phyloP scores from a whole-genome alignment of 2,888 invertebrate species.

The Anthrax anthrax region DNA sequence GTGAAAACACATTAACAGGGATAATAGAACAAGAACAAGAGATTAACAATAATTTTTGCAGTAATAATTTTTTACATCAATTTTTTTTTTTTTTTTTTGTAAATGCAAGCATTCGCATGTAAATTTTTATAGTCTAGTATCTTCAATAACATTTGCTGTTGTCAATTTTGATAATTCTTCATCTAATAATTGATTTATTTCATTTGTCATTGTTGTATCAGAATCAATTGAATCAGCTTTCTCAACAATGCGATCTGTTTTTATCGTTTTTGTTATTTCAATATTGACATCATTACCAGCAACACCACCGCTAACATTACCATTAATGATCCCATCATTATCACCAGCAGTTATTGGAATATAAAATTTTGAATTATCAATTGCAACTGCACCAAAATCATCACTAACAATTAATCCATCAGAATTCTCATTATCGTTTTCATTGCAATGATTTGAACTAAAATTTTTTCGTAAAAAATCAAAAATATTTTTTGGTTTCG shows the following conservation, averaged over 20 bases:
- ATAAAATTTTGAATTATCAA: conserved; percentile 31
- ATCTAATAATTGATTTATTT: conserved; percentile 25
- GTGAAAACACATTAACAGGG: no score
- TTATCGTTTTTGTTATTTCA: conserved; percentile 27
- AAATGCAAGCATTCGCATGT: no score
- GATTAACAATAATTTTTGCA: no score
- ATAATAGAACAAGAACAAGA: no score
- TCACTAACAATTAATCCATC: no score
- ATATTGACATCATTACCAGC: conserved; percentile 26
- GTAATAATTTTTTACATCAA: no score
- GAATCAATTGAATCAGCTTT: conserved; percentile 18
- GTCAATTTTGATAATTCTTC: conserved; percentile 28
- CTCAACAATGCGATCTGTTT: conserved; percentile 27
- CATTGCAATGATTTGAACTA: conserved; percentile 17
- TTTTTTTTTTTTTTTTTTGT: no score
- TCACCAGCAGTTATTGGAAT: conserved; percentile 14
- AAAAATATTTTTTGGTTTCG: conserved; percentile 33
- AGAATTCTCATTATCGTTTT: background rate
- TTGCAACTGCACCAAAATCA: conserved; percentile 11
- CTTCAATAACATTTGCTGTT: conserved; percentile 13
- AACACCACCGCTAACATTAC: background rate
- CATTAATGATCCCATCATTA: background rate
- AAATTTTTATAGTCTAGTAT: conserved; percentile 12
- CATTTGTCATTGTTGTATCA: conserved; percentile 17
- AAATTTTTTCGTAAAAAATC: conserved; percentile 34